Conservation (phyloP, 2,113 vertebrate species). For the Dromas ardeola region DNA sequence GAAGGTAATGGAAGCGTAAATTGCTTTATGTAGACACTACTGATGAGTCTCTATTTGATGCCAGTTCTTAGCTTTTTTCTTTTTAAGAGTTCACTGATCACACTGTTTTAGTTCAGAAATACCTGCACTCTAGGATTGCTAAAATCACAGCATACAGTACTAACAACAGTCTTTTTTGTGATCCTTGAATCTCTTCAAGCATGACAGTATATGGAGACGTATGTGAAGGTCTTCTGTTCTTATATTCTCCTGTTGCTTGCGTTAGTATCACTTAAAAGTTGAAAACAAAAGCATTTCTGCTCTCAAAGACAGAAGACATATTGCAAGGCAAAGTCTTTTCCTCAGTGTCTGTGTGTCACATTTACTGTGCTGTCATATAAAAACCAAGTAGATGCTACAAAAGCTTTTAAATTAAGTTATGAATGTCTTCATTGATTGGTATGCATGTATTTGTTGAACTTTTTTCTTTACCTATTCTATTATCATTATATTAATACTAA, state of each 20-base stretch:
- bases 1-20: conserved; percentile 13
- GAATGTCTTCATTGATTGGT: neutral
- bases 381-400: neutral
- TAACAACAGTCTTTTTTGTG: neutral
- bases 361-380: neutral
- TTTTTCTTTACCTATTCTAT: neutral
- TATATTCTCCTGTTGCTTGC: neutral
- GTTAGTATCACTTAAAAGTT: neutral
- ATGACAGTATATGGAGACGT: neutral
- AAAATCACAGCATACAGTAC: neutral
- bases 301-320: neutral
- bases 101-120: neutral
- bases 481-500: neutral
- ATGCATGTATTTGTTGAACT: neutral
- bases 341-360: neutral
- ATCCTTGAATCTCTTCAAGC: neutral
- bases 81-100: conserved; percentile 6
- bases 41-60: conserved; percentile 17
- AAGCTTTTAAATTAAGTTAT: neutral
- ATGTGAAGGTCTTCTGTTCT: neutral
- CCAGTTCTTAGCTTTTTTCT: conserved; percentile 23
- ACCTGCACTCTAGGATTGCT: neutral
- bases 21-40: conserved; percentile 30
- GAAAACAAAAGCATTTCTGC: neutral
- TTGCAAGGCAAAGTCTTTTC: neutral